A percentile compares a stretch with the other conserved stretches of the same genome.
These are phyloP conservation scores for Noctua comes DNA, from an alignment of 2,888 invertebrate genomes.

Conservation along the genomic window DNA sequence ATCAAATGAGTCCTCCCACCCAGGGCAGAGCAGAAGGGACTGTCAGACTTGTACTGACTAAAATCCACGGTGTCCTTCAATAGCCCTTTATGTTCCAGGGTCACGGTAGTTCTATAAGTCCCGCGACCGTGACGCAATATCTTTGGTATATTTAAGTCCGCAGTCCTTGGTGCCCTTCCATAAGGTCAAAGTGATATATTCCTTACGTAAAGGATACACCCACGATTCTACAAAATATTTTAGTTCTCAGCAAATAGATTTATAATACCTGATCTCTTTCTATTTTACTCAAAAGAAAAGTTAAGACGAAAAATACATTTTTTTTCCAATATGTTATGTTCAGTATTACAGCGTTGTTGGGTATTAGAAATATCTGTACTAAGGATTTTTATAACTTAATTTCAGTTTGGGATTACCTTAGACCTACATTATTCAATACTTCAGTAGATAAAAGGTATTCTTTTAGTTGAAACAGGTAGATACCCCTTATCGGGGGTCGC, in stretches of 20 bases:
- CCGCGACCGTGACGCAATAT: too few relatives aligned
- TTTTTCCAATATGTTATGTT: slow-evolving; percentile 25
- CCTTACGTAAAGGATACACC: slow-evolving; percentile 17
- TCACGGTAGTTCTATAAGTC: too few relatives aligned
- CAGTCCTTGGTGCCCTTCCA: not conserved
- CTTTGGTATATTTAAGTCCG: not conserved
- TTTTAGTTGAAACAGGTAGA: slow-evolving; percentile 58
- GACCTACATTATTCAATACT: slow-evolving; percentile 61
- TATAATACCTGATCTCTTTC: slow-evolving; percentile 21
- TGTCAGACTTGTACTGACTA: too few relatives aligned
- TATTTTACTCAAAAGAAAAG: slow-evolving; percentile 41
- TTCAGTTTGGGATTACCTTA: slow-evolving; percentile 51
- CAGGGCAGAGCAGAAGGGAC: too few relatives aligned
- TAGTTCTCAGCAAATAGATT: slow-evolving; percentile 35
- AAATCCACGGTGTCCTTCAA: too few relatives aligned
- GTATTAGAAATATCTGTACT: slow-evolving; percentile 42
- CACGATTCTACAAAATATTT: slow-evolving; percentile 18
- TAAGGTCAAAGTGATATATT: slow-evolving; percentile 11
- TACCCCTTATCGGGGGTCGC: slow-evolving; percentile 55
- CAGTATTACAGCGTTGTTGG: slow-evolving; percentile 35
- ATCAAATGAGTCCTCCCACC: too few relatives aligned
- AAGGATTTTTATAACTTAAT: slow-evolving; percentile 59
- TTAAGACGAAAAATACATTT: slow-evolving; percentile 4
- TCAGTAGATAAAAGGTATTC: slow-evolving; percentile 56
- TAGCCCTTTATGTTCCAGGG: too few relatives aligned